Evolutionary conservation across 2,113 vertebrate species (phyloP), one percentile per base, ranked within the genome.

Genomic region (Penelope pileata): DNA sequence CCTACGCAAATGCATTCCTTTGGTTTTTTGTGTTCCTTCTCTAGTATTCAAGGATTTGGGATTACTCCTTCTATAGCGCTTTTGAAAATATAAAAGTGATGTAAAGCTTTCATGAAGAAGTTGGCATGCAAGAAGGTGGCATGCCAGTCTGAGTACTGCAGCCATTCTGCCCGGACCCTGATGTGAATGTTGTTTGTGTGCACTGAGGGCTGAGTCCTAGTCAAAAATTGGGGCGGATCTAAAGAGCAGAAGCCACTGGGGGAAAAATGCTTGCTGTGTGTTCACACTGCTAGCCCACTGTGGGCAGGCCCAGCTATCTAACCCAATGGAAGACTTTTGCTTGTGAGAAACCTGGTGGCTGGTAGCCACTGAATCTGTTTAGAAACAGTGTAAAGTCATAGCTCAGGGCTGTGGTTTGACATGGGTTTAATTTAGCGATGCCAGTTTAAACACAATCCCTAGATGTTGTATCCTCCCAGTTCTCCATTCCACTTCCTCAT

Each of bases 371-470:
- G 93, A 86, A 91, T 88, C 83, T 16, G 42, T 76, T 87, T 74
- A 81, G 47, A 93, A 92, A 63, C 32, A n/a, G 38, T 86, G 34
- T 88, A 83, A 95, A 94, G 90, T 91, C 90, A 26, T 77, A 91
- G 75, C 72, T 90, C 77, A 60, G 26, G 63, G 72, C 72, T 91
- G 68, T 51, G 38, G 23, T 43, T 34, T 79, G 74, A 68, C 30
- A 42, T 42, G 17, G 85, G 56, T 90, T 93, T 88, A 90, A 95
- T 94, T 72, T 83, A 59, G 38, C 60, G 83, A 67, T 68, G 77
- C 80, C 64, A n/a, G 51, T 96, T 94, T 75, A 90, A 93, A 90
- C 51, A 86, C 80, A 86, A 68, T 94, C 72, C 76, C 54, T 92
- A 63, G 88, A 58, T 92, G 59, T 6, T 30, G 19, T 47, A 51